Base-by-base conservation (phyloP, 1,140 invertebrate species). In the Trichonephila clavipes region DNA sequence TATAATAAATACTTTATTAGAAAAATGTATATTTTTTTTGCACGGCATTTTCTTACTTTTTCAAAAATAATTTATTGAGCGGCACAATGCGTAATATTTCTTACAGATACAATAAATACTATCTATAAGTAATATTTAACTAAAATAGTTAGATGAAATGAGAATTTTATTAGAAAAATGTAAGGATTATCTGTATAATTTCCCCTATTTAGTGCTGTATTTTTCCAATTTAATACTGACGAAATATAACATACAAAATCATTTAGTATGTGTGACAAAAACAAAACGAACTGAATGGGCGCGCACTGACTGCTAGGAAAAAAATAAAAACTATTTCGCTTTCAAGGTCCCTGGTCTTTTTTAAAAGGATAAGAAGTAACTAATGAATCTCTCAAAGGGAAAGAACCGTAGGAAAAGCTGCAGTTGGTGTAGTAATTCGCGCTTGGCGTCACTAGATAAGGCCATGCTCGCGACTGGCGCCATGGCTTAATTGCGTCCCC, bases 401-500 rank as follows among this genome's bases (percentile, higher is more conserved):
- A 88, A 88, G 44, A 77, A 64, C 82, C 24, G 64, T 64, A 69
- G 40, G 87, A 61, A 85, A 62, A 92, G 82, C 90, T 64, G 59
- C 90, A 64, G 86, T 51, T 59, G 51, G 82, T 64, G 34, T 88
- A 58, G 89, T 90, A 90, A 90, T 90, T 90, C 66, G 77, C 83
- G 40, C 51, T 44, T 51, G 59, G 59, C 85, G 69, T 88, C 92
- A 85, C 90, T 82, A 81, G 92, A 93, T 93, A 88, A 93, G 92
- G 92, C 85, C 92, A 88, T 44, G 69, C 72, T 88, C 92, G 58
- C 85, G 92, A 81, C 92, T 93, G 92, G 92, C 92, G 92, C 92
- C 92, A 87, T 62, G 24, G 28, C 83, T 61, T 93, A 93, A 93
- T 93, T 93, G 92, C 69, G 92, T 88, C 85, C 92, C 83, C 72